A percentile compares a stretch with the other conserved stretches of the same genome.
Conservation (phyloP, 2,113 vertebrate species). For the Tetrao urogallus region DNA sequence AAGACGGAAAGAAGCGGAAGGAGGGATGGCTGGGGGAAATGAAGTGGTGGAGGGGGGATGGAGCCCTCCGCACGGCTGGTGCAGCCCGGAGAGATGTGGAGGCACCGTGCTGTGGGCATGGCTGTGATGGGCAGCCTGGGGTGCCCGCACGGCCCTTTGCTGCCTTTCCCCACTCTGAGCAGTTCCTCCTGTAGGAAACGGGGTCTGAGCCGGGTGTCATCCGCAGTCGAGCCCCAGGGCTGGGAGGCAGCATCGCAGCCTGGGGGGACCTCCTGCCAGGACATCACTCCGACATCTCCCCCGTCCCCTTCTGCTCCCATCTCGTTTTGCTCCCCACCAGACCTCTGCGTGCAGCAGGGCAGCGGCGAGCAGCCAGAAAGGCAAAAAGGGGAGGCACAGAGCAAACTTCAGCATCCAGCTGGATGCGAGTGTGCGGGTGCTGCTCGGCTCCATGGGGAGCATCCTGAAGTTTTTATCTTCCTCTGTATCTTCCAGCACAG, state of each 20-base stretch:
- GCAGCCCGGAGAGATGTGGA: background rate
- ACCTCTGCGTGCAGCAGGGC: background rate
- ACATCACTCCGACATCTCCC: background rate
- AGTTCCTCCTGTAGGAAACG: background rate
- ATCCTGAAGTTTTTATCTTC: background rate
- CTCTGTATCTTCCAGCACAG: background rate
- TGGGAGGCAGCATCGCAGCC: background rate
- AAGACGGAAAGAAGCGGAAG: background rate
- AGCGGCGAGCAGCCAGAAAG: background rate
- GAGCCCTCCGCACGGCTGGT: background rate
- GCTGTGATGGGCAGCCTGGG: background rate
- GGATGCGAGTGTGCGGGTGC: accelerated
- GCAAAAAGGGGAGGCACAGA: background rate
- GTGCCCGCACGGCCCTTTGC: background rate
- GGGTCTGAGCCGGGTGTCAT: accelerated
- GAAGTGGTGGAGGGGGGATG: background rate
- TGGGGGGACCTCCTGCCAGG: background rate
- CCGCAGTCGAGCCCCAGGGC: background rate
- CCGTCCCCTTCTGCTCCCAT: background rate
- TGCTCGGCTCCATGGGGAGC: background rate
- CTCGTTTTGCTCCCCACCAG: background rate
- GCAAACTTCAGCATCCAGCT: background rate
- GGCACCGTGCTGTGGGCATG: background rate
- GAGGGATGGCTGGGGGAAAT: background rate
- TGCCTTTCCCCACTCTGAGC: background rate